Percentiles rank a stretch among this genome's conserved stretches.
Evolutionary conservation across 1,140 invertebrate genomes (phyloP).

Genomic region (Heliconius himera): DNA sequence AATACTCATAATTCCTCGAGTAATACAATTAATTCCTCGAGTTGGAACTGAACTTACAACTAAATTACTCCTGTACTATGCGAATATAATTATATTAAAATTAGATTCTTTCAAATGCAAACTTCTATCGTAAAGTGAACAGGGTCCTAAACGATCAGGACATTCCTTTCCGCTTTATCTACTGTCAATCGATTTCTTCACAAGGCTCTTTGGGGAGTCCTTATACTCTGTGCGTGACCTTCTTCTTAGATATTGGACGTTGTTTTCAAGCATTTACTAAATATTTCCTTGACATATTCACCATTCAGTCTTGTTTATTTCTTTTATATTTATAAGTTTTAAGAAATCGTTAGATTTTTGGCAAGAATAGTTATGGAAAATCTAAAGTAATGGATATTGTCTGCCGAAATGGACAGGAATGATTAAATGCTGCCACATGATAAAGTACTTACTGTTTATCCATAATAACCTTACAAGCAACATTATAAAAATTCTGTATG

Average conservation of each 20-base stretch:
- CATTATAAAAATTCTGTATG: background rate
- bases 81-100: background rate
- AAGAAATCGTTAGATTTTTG: background rate
- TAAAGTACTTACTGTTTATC: too few relatives aligned
- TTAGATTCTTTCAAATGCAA: background rate
- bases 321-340: background rate
- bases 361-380: too few relatives aligned
- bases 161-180: background rate
- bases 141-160: background rate
- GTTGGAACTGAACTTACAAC: too few relatives aligned
- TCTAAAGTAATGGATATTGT: too few relatives aligned
- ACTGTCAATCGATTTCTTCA: slow-evolving; percentile 4
- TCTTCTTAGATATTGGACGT: background rate
- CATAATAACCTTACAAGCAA: too few relatives aligned
- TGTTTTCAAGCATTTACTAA: background rate
- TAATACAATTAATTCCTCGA: too few relatives aligned
- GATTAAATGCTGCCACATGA: too few relatives aligned
- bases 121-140: background rate
- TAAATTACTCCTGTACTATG: background rate
- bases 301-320: background rate
- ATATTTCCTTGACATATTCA: background rate
- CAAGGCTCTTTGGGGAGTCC: background rate
- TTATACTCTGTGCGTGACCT: background rate
- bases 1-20: too few relatives aligned
- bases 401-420: too few relatives aligned